Percentiles rank a stretch among this genome's conserved stretches.
Evolutionary conservation across 2,888 invertebrate species (phyloP).

Genomic region (Diachrysia chrysitis): DNA sequence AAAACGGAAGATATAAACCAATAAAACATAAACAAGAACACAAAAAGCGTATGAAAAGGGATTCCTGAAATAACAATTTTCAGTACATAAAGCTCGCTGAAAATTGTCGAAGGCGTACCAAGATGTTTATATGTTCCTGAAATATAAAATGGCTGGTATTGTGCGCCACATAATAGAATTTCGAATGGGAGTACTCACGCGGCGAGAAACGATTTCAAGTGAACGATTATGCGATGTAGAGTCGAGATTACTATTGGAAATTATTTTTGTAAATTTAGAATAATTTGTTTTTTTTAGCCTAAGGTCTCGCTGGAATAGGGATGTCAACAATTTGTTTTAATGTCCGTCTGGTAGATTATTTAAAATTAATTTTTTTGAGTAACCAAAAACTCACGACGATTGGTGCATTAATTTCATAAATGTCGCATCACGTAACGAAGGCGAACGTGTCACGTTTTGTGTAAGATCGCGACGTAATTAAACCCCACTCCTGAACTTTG

Average conservation of each 20-base stretch:
- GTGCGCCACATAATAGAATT: constrained; percentile 55
- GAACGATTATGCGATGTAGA: constrained; percentile 52
- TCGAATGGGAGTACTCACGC: constrained; percentile 30
- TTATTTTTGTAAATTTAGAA: not conserved
- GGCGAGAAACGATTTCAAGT: constrained; percentile 33
- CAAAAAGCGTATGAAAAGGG: constrained; percentile 15
- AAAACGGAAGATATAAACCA: constrained; percentile 3
- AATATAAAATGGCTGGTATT: constrained; percentile 54
- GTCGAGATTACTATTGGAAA: constrained; percentile 8
- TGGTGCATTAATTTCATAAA: too few species aligned
- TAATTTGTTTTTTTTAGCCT: not conserved
- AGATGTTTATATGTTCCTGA: constrained; percentile 45
- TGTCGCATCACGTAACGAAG: too few species aligned
- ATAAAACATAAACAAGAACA: constrained; percentile 3
- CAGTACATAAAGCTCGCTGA: constrained; percentile 42
- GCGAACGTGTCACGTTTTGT: too few species aligned
- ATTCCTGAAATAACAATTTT: constrained; percentile 51
- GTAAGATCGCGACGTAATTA: too few species aligned
- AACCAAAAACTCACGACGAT: too few species aligned
- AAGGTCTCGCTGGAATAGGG: too few species aligned
- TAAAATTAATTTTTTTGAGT: too few species aligned
- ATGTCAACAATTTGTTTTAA: too few species aligned
- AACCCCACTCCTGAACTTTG: too few species aligned
- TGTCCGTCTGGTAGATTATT: too few species aligned
- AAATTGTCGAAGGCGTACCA: constrained; percentile 26